Conservation (phyloP, 1,140 invertebrate species). For the Campoletis sonorensis region DNA sequence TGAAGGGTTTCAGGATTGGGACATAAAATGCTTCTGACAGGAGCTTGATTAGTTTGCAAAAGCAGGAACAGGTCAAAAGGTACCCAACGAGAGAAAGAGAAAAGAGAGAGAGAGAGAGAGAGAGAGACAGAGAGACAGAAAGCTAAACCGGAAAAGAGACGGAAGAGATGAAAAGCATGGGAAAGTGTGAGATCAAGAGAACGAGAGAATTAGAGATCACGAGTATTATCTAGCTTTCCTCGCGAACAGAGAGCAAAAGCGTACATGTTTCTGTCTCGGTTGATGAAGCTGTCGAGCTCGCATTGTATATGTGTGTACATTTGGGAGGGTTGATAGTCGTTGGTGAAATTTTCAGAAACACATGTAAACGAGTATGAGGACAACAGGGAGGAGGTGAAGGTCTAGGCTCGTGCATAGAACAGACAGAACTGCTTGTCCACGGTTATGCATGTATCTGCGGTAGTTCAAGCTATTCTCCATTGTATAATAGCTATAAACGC, state of each 20-base stretch:
- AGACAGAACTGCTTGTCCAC: constrained; percentile 4
- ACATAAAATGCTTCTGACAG: constrained; percentile 54
- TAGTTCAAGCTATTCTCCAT: background rate
- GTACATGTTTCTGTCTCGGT: constrained; percentile 19
- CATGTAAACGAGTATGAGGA: constrained; percentile 63
- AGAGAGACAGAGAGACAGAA: constrained; percentile 2
- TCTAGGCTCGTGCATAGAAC: background rate
- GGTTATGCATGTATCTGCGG: constrained; percentile 27
- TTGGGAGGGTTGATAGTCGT: constrained; percentile 16
- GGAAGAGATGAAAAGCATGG: background rate
- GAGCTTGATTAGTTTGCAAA: constrained; percentile 56
- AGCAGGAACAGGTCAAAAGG: too few species aligned
- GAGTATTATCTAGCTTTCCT: constrained; percentile 11
- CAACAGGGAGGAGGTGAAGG: background rate
- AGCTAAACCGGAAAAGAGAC: constrained; percentile 43
- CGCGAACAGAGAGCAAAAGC: background rate
- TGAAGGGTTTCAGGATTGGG: constrained; percentile 29
- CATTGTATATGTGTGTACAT: constrained; percentile 59
- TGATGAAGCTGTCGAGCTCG: constrained; percentile 64
- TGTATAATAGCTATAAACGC: constrained; percentile 32
- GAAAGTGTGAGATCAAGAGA: background rate
- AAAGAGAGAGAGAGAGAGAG: too few species aligned
- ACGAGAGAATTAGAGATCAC: constrained; percentile 21
- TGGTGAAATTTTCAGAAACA: constrained; percentile 66
- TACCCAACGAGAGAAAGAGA: too few species aligned